Percentiles rank a stretch among this genome's conserved stretches.
Conservation (phyloP, 1,140 invertebrate species). For the Rhyzopertha dominica region DNA sequence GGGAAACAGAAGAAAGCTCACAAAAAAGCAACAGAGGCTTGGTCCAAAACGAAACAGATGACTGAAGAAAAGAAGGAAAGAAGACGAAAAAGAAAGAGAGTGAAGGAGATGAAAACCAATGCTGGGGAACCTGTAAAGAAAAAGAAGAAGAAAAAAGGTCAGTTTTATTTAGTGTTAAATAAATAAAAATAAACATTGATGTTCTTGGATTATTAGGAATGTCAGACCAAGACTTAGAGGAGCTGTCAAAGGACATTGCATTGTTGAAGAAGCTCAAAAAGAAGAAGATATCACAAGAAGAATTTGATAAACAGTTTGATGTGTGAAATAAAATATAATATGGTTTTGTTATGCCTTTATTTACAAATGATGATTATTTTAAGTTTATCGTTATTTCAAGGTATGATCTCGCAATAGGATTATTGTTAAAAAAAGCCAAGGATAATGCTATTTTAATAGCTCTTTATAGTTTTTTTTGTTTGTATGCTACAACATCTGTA, state of each 20-base stretch:
- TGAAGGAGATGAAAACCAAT: slow-evolving; percentile 49
- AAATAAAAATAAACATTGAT: slow-evolving; percentile 45
- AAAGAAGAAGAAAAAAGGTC: slow-evolving; percentile 47
- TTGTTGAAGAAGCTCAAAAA: slow-evolving; percentile 86
- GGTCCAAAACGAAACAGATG: slow-evolving; percentile 74
- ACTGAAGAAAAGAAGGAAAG: slow-evolving; percentile 63
- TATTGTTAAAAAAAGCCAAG: too few relatives aligned
- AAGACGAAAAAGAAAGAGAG: slow-evolving; percentile 55
- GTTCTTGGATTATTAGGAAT: slow-evolving; percentile 41
- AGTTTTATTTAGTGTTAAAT: slow-evolving; percentile 17
- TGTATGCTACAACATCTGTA: too few relatives aligned
- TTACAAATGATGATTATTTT: too few relatives aligned
- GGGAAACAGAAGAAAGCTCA: slow-evolving; percentile 56
- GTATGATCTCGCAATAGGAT: too few relatives aligned
- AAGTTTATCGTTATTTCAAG: too few relatives aligned
- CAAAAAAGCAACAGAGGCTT: slow-evolving; percentile 61
- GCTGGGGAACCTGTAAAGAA: slow-evolving; percentile 29
- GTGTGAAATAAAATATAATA: slow-evolving; percentile 17
- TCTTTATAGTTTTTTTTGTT: too few relatives aligned
- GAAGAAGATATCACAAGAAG: slow-evolving; percentile 65
- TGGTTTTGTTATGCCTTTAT: too few relatives aligned
- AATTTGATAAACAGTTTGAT: slow-evolving; percentile 58
- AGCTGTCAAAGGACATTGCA: slow-evolving; percentile 75
- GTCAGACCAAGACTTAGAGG: slow-evolving; percentile 74
- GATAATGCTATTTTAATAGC: too few relatives aligned